A percentile compares a stretch with the other conserved stretches of the same genome.
These are phyloP conservation scores for Rallus crepitans DNA, from an alignment of 2,797 vertebrate genomes.

Conservation along the genomic window DNA sequence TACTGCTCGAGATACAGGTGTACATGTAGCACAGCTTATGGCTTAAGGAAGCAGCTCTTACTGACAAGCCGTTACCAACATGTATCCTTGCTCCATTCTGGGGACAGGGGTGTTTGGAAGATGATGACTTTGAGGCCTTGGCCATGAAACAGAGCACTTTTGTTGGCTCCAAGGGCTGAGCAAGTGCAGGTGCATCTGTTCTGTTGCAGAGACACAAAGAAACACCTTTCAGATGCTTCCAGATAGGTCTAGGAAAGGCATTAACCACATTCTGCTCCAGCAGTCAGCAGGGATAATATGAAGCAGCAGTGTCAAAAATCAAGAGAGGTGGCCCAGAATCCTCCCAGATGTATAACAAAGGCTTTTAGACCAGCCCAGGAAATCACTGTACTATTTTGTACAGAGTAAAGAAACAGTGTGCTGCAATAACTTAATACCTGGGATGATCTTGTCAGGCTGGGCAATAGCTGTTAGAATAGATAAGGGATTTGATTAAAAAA, in stretches of 20 bases:
- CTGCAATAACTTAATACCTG: neutral
- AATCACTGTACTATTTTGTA: neutral
- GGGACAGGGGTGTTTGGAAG: neutral
- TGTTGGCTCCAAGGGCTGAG: neutral
- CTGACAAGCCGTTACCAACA: neutral
- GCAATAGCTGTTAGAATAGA: neutral
- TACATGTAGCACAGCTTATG: accelerated
- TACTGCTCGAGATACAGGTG: neutral
- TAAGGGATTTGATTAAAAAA: neutral
- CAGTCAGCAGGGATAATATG: no score
- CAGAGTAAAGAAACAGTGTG: neutral
- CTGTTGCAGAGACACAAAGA: no score
- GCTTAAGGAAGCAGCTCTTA: neutral
- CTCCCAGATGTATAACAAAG: accelerated
- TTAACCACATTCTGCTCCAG: neutral
- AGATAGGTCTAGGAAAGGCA: neutral
- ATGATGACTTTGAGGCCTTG: neutral
- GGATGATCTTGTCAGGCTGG: neutral
- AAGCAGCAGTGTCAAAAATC: neutral
- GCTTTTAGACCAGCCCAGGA: neutral
- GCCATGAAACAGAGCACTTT: neutral
- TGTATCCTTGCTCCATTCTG: neutral
- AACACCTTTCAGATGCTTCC: neutral
- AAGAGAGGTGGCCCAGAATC: neutral
- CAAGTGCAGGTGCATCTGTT: neutral